Conservation (phyloP, 1,140 invertebrate genomes). For the Agraylea sexmaculata region DNA sequence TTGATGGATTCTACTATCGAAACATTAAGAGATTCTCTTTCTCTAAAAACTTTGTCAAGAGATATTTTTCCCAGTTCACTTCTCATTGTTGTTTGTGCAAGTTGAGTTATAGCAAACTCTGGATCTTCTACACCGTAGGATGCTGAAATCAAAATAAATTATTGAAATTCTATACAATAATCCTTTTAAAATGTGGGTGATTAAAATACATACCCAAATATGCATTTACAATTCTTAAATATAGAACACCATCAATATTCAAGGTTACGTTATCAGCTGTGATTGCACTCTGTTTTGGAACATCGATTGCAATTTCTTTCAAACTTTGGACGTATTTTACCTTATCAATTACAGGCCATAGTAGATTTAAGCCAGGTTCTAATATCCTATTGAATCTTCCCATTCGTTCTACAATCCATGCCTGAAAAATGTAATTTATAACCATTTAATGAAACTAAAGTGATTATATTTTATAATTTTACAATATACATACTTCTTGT, state of each 20-base stretch:
- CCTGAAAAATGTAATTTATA: constrained; percentile 41
- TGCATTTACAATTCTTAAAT: constrained; percentile 86
- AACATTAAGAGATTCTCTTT: constrained; percentile 92
- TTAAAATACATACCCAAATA: constrained; percentile 51
- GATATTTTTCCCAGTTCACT: constrained; percentile 97
- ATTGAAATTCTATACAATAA: background rate
- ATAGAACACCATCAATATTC: constrained; percentile 94
- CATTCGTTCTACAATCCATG: constrained; percentile 98
- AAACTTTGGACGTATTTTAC: constrained; percentile 97
- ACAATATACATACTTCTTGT: constrained; percentile 66
- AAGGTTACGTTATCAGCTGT: constrained; percentile 96
- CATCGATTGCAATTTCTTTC: constrained; percentile 99
- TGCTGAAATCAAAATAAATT: constrained; percentile 37
- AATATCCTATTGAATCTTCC: constrained; percentile 90
- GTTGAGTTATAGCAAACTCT: constrained; percentile 97
- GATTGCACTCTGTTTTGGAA: constrained; percentile 96
- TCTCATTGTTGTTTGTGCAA: constrained; percentile 98
- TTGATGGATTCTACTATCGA: constrained; percentile 95
- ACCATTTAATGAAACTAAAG: background rate
- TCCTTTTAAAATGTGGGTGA: background rate
- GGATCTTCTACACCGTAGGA: constrained; percentile 99
- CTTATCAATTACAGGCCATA: constrained; percentile 85
- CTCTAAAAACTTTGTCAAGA: constrained; percentile 94
- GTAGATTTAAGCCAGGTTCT: constrained; percentile 87
- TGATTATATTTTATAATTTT: background rate